Conservation (phyloP, 2,888 invertebrate genomes). For the Agrotis ipsilon region DNA sequence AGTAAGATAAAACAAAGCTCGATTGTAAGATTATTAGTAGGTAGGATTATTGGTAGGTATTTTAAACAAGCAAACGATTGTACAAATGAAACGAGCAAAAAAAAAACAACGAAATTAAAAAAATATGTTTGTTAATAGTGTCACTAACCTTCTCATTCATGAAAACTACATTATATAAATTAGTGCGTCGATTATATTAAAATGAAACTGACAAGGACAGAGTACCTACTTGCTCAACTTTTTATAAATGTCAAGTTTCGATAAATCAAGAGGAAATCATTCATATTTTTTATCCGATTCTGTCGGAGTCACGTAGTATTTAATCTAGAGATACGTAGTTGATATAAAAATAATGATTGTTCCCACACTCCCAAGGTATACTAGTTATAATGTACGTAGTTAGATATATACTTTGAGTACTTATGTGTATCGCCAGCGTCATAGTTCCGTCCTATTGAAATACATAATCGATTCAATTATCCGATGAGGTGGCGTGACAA, state of each 20-base stretch:
- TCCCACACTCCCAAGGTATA: slow-evolving; percentile 60
- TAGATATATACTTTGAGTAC: slow-evolving; percentile 19
- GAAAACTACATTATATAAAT: background rate
- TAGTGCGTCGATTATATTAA: slow-evolving; percentile 5
- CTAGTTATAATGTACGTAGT: slow-evolving; percentile 56
- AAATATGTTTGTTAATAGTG: background rate
- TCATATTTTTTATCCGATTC: slow-evolving; percentile 41
- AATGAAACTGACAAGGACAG: slow-evolving; percentile 6
- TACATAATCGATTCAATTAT: slow-evolving; percentile 71
- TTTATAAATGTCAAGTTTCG: slow-evolving; percentile 19
- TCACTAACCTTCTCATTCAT: background rate
- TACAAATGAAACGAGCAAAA: background rate
- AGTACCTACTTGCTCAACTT: slow-evolving; percentile 3
- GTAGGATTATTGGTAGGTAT: background rate
- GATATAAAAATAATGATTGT: slow-evolving; percentile 57
- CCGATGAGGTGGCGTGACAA: slow-evolving; percentile 63
- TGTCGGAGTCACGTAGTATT: slow-evolving; percentile 20
- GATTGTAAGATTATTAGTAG: background rate
- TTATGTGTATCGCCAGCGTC: slow-evolving; percentile 52
- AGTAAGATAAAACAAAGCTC: background rate
- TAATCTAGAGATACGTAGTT: slow-evolving; percentile 31
- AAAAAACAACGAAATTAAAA: no score
- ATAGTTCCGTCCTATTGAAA: slow-evolving; percentile 69
- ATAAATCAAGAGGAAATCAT: slow-evolving; percentile 25
- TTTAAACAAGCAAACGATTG: background rate